phyloP scores from a whole-genome alignment of 37 sponge, comb jelly and placozoan genomes.

The Spongilla lacustris region DNA sequence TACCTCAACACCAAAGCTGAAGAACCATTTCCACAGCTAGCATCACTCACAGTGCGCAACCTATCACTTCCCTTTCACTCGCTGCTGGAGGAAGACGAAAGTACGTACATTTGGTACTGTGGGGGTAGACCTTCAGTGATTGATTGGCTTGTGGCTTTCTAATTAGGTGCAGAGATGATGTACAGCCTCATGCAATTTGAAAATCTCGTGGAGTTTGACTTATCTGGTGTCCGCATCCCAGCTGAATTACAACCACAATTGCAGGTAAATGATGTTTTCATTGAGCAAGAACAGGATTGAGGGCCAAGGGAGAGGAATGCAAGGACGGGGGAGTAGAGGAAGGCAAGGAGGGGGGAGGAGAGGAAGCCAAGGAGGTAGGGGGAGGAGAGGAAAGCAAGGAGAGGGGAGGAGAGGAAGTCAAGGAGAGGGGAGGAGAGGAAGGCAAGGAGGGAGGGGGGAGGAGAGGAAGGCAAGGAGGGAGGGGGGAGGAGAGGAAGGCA shows the following conservation, averaged over 20 bases:
- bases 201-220: slow-evolving; percentile 46
- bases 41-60: slow-evolving; percentile 17
- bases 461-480: no score
- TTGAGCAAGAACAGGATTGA: no score
- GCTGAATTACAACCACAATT: slow-evolving; percentile 31
- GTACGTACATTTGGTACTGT: not conserved
- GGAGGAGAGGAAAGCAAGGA: no score
- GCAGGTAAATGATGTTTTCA: slow-evolving; percentile 21
- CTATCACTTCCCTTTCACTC: not conserved
- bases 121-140: not conserved
- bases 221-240: slow-evolving; percentile 14
- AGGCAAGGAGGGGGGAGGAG: no score
- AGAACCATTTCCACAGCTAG: slow-evolving; percentile 7
- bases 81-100: not conserved
- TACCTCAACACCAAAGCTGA: slow-evolving; percentile 6
- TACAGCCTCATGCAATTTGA: slow-evolving; percentile 37
- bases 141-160: not conserved
- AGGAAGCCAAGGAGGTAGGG: no score
- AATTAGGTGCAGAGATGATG: slow-evolving; percentile 10
- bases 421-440: no score
- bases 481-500: no score
- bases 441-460: no score
- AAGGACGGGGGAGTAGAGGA: no score
- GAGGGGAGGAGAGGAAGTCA: no score
- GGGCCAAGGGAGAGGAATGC: no score